These are phyloP conservation scores for Pterois miles DNA, from an alignment of 2,797 vertebrate species.

Conservation along the genomic window DNA sequence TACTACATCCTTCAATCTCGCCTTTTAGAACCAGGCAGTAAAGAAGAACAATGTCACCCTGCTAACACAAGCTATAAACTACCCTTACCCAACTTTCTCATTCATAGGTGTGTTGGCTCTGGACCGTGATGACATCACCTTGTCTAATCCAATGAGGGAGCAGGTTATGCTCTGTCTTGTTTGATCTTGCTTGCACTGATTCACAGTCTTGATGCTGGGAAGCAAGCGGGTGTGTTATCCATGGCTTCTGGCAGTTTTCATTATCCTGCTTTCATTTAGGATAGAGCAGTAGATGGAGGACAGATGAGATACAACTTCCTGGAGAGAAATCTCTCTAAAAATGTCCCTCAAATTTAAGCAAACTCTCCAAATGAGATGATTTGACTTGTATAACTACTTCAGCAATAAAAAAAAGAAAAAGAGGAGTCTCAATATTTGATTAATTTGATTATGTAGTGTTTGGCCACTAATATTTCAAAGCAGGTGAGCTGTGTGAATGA, in stretches of 20 bases:
- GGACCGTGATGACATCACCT: conserved; percentile 43
- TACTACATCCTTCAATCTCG: conserved; percentile 54
- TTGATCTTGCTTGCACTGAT: conserved; percentile 58
- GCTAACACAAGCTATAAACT: conserved; percentile 63
- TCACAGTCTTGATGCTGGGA: conserved; percentile 27
- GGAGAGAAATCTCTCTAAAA: neutral
- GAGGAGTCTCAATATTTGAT: neutral
- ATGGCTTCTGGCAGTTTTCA: conserved; percentile 16
- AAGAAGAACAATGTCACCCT: conserved; percentile 66
- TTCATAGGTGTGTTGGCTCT: conserved; percentile 39
- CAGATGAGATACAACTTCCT: neutral
- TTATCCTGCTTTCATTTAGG: conserved; percentile 28
- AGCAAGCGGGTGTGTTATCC: conserved; percentile 29
- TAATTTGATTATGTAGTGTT: neutral
- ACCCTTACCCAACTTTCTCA: conserved; percentile 46
- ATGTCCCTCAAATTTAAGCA: neutral
- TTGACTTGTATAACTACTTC: neutral
- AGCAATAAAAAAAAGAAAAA: neutral
- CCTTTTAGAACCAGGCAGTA: conserved; percentile 57
- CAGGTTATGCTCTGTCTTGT: conserved; percentile 26
- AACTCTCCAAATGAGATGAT: neutral
- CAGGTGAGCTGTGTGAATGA: conserved; percentile 15
- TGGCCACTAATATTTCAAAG: conserved; percentile 8
- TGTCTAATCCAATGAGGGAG: conserved; percentile 30
- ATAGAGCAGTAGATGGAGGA: neutral